phyloP scores from a whole-genome alignment of 92 coral and sea anemone species.

The Umimayanthus kanabou region DNA sequence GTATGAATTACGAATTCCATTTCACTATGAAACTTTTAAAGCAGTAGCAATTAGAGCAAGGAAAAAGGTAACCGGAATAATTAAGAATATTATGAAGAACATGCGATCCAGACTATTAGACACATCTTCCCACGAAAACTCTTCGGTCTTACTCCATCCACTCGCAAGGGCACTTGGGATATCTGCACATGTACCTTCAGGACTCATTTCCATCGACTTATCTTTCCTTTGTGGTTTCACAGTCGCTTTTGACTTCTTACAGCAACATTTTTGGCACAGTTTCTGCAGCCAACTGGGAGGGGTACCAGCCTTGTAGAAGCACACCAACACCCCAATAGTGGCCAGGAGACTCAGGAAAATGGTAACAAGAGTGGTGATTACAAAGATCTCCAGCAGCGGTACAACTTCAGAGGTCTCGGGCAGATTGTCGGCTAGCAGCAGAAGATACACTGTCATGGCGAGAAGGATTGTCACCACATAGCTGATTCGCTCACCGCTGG shows the following conservation, averaged over 20 bases:
- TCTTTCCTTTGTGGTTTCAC: background rate
- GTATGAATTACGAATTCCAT: too few relatives aligned
- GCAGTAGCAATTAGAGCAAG: background rate
- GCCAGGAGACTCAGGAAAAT: slow-evolving; percentile 22
- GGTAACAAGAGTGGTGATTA: slow-evolving; percentile 11
- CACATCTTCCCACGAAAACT: slow-evolving; percentile 25
- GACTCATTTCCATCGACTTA: background rate
- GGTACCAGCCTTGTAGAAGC: slow-evolving; percentile 16
- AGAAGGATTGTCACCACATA: slow-evolving; percentile 31
- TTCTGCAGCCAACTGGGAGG: slow-evolving; percentile 29
- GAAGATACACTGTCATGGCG: slow-evolving; percentile 32
- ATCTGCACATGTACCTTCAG: background rate
- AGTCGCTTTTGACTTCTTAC: background rate
- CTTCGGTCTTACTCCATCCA: background rate
- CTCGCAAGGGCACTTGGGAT: background rate
- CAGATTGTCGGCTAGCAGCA: slow-evolving; percentile 22
- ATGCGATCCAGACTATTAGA: slow-evolving; percentile 29
- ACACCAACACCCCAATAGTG: slow-evolving; percentile 19
- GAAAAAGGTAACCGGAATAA: slow-evolving; percentile 12
- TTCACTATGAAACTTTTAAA: background rate
- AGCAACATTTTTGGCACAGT: slow-evolving; percentile 16
- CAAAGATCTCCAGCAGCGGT: slow-evolving; percentile 32
- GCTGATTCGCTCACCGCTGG: slow-evolving; percentile 32
- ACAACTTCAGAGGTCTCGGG: slow-evolving; percentile 42
- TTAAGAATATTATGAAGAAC: slow-evolving; percentile 17